Evolutionary conservation across 2,113 vertebrate species (phyloP), one percentile per base, ranked within the genome.

Genomic region (Phalacrocorax carbo): DNA sequence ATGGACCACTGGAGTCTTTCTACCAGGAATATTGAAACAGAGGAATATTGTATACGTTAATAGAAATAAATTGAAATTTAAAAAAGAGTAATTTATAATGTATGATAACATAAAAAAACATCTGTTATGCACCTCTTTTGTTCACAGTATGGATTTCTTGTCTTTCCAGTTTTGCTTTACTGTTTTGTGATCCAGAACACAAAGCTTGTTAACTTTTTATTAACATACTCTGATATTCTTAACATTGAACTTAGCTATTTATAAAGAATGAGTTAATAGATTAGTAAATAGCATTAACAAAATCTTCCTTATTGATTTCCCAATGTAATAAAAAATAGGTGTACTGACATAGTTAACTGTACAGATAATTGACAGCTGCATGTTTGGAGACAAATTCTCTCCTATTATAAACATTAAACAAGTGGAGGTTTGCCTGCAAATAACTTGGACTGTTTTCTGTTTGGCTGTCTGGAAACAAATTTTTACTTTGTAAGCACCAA

Each of bases 121-220:
- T 11, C 13, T 44, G 17, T 36, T 80, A 17, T 4, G 18, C 16
- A 4, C 25, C 49, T 58, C 13, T 82, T 38, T 72, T 76, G 38
- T 83, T 94, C 61, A 17, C 48, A 52, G 73, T 71, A 76, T 81
- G 64, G 86, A 69, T 94, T 94, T 87, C 55, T 90, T 87, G 51
- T 88, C 79, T 92, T 80, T 88, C 77, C 92, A 90, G 70, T 66
- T 94, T 84, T 82, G 44, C 32, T 93, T 93, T 88, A 34, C 51
- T 65, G 15, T 70, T 86, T 36, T 81, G 44, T 87, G 86, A n/a
- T 77, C 34, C 30, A 75, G 30, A 82, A 81, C 80, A 62, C 27
- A 60, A 77, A 75, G 42, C 38, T 82, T 85, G 25, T 81, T 86
- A 72, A 48, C 62, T 23, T 40, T 78, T 90, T 64, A 38, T 75